These are phyloP conservation scores for Thunnus albacares DNA, from an alignment of 2,797 vertebrate genomes.

Conservation along the genomic window DNA sequence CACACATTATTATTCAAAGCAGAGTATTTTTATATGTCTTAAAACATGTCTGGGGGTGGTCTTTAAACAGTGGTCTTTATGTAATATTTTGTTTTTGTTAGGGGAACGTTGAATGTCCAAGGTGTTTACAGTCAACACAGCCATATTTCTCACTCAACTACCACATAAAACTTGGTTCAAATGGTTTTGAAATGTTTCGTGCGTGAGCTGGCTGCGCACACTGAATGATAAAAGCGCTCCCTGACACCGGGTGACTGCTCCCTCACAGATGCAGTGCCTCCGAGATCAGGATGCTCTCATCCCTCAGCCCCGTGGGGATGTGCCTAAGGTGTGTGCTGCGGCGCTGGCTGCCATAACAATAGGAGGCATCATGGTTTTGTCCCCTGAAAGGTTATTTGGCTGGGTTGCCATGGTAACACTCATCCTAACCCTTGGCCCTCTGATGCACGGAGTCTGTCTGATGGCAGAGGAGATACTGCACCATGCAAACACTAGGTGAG, in stretches of 20 bases:
- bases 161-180: not conserved
- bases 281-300: slow-evolving; percentile 58
- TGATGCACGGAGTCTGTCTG: slow-evolving; percentile 67
- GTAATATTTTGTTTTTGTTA: not conserved
- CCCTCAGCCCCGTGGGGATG: slow-evolving; percentile 67
- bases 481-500: slow-evolving; percentile 72
- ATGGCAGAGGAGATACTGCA: slow-evolving; percentile 65
- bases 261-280: slow-evolving; percentile 63
- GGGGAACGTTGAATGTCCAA: not conserved
- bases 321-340: slow-evolving; percentile 57
- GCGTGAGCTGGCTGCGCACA: not conserved
- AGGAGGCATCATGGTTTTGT: slow-evolving; percentile 1
- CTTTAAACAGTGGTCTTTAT: too few relatives aligned
- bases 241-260: not conserved
- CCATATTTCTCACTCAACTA: not conserved
- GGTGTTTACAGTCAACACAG: not conserved
- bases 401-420: slow-evolving; percentile 59
- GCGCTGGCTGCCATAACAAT: slow-evolving; percentile 17
- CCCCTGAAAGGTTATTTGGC: slow-evolving; percentile 39
- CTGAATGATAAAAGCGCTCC: not conserved
- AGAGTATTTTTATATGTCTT: too few relatives aligned
- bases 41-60: too few relatives aligned
- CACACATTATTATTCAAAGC: too few relatives aligned
- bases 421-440: slow-evolving; percentile 58
- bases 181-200: not conserved